Evolutionary conservation across 2,888 invertebrate genomes (phyloP).

Genomic region (Scrobipalpa atriplicella): DNA sequence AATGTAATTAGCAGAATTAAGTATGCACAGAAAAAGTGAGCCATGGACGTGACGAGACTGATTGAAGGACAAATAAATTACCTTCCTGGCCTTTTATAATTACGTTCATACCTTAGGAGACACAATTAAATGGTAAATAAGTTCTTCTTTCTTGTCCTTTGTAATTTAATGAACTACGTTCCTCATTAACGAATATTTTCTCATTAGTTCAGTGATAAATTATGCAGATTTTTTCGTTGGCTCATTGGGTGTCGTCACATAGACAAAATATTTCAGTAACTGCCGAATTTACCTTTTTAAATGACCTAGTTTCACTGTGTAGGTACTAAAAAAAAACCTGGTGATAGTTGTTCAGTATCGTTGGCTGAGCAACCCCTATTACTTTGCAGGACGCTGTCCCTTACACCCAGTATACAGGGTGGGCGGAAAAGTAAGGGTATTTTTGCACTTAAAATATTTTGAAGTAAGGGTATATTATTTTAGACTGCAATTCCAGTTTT

Average conservation of each 20-base stretch:
- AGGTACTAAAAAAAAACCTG: too few species aligned
- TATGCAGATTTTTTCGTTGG: neutral
- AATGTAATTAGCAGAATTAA: constrained; percentile 55
- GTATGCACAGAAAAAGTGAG: constrained; percentile 45
- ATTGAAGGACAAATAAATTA: constrained; percentile 58
- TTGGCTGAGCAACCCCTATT: too few species aligned
- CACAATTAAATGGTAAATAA: constrained; percentile 35
- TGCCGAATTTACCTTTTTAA: too few species aligned
- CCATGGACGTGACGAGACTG: constrained; percentile 61
- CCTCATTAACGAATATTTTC: constrained; percentile 10
- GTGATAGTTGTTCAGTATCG: too few species aligned
- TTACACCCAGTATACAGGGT: too few species aligned
- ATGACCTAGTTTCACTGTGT: neutral
- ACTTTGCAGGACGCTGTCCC: too few species aligned
- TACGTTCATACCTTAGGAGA: constrained; percentile 48
- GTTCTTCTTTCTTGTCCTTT: neutral
- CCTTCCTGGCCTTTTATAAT: constrained; percentile 56
- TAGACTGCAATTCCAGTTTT: too few species aligned
- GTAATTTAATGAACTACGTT: constrained; percentile 9
- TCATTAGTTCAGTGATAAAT: neutral
- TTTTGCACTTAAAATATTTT: too few species aligned
- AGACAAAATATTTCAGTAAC: too few species aligned
- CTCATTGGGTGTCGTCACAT: too few species aligned
- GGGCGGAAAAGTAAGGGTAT: too few species aligned
- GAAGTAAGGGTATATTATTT: too few species aligned